Conservation (phyloP, 2,888 invertebrate species). For the Lampropteryx suffumata region DNA sequence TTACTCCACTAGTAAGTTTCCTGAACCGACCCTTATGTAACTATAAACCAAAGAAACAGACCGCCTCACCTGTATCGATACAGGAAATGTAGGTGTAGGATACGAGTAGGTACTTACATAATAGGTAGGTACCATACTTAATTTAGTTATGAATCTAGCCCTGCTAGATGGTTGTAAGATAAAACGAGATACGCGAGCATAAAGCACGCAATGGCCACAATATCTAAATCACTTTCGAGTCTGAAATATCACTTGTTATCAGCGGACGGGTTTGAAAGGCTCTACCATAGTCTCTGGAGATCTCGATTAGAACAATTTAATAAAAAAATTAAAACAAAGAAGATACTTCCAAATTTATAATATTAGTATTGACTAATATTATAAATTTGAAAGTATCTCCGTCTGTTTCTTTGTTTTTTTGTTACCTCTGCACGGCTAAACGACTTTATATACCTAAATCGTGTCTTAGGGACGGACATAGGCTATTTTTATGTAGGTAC, state of each 20-base stretch:
- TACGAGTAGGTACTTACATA: slow-evolving; percentile 11
- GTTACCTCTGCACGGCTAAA: too few species aligned
- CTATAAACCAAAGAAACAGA: neutral
- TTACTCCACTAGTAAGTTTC: too few species aligned
- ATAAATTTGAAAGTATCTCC: too few species aligned
- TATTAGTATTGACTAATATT: too few species aligned
- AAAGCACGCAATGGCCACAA: slow-evolving; percentile 37
- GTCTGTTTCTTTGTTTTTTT: too few species aligned
- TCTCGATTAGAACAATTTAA: neutral
- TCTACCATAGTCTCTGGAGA: slow-evolving; percentile 11
- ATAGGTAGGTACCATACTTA: slow-evolving; percentile 18
- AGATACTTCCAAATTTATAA: too few species aligned
- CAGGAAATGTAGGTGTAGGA: slow-evolving; percentile 5
- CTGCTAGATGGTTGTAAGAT: slow-evolving; percentile 27
- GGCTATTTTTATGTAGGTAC: too few species aligned
- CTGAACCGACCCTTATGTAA: neutral
- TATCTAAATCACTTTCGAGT: slow-evolving; percentile 60
- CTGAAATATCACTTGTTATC: slow-evolving; percentile 53
- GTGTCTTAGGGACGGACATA: too few species aligned
- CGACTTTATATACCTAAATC: too few species aligned
- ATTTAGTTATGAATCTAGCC: slow-evolving; percentile 29
- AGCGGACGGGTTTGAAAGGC: slow-evolving; percentile 43
- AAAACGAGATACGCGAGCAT: slow-evolving; percentile 25
- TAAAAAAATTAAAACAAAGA: too few species aligned
- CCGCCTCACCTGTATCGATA: neutral